Percentiles rank a stretch among this genome's conserved stretches.
Evolutionary conservation across 2,888 invertebrate genomes (phyloP).

Genomic region (Oligia fasciuncula): DNA sequence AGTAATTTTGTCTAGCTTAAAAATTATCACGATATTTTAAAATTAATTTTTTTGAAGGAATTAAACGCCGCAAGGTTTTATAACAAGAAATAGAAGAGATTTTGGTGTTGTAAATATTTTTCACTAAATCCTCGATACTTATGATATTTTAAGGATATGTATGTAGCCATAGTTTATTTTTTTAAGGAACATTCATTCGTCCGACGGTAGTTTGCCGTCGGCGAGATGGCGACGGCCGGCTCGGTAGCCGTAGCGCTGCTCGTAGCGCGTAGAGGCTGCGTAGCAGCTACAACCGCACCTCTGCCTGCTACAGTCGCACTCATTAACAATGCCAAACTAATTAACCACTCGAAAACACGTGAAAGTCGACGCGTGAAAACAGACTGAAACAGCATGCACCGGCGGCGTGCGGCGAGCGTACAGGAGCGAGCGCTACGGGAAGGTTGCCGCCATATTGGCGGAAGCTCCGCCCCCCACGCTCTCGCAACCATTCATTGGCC

Average conservation of each 20-base stretch:
- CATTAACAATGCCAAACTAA: slow-evolving; percentile 77
- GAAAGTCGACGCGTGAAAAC: slow-evolving; percentile 78
- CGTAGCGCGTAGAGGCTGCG: slow-evolving; percentile 63
- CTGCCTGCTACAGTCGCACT: slow-evolving; percentile 70
- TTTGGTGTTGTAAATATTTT: background rate
- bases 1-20: background rate
- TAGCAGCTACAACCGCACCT: slow-evolving; percentile 61
- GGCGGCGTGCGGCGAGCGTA: slow-evolving; percentile 73
- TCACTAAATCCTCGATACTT: background rate
- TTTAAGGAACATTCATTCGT: slow-evolving; percentile 26
- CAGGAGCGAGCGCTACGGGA: slow-evolving; percentile 70
- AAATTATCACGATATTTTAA: background rate
- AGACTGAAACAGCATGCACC: slow-evolving; percentile 77
- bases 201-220: slow-evolving; percentile 77
- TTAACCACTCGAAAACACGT: slow-evolving; percentile 77
- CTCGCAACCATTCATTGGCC: slow-evolving; percentile 78
- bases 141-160: background rate
- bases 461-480: slow-evolving; percentile 81
- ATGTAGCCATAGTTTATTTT: slow-evolving; percentile 19
- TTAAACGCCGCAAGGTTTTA: background rate
- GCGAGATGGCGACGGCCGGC: slow-evolving; percentile 56
- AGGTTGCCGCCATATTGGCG: slow-evolving; percentile 87
- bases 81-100: background rate
- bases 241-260: slow-evolving; percentile 42
- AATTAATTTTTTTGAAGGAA: background rate